A percentile compares a stretch with the other conserved stretches of the same genome.
Evolutionary conservation across 2,888 invertebrate genomes (phyloP).

Genomic region (Prenolepis imparis): DNA sequence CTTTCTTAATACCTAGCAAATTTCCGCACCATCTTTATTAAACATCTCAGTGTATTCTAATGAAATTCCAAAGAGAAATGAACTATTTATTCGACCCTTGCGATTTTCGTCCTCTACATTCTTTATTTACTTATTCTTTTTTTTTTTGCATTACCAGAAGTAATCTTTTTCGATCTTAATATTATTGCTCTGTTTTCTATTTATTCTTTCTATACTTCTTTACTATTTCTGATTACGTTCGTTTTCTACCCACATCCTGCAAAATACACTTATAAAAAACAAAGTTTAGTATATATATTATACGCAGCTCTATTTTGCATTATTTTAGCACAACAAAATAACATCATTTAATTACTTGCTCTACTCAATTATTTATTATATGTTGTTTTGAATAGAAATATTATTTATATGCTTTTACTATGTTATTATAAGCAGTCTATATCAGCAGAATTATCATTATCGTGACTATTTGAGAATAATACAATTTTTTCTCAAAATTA

Average conservation of each 20-base stretch:
- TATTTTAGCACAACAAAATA: constrained; percentile 76
- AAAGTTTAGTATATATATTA: no score
- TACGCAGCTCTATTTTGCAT: constrained; percentile 61
- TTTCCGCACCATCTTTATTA: constrained; percentile 64
- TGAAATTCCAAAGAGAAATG: constrained; percentile 75
- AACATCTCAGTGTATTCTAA: constrained; percentile 64
- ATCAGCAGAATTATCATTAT: not conserved
- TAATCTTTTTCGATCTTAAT: constrained; percentile 44
- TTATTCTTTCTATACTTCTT: constrained; percentile 20
- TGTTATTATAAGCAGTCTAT: not conserved
- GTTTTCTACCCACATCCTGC: not conserved
- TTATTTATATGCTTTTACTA: constrained; percentile 78
- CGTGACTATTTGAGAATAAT: not conserved
- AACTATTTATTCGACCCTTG: constrained; percentile 76
- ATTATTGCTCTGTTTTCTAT: constrained; percentile 49
- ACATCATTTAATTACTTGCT: constrained; percentile 82
- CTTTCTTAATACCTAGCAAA: constrained; percentile 68
- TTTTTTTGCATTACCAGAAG: constrained; percentile 35
- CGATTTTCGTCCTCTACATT: constrained; percentile 48
- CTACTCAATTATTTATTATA: constrained; percentile 54
- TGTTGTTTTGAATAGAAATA: constrained; percentile 71
- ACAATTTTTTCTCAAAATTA: not conserved
- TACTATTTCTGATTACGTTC: not conserved
- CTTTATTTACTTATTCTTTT: constrained; percentile 25
- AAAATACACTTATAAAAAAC: constrained; percentile 30